A percentile compares a stretch with the other conserved stretches of the same genome.
Conservation (phyloP, 2,888 invertebrate species). For the Schizotus pectinicornis region DNA sequence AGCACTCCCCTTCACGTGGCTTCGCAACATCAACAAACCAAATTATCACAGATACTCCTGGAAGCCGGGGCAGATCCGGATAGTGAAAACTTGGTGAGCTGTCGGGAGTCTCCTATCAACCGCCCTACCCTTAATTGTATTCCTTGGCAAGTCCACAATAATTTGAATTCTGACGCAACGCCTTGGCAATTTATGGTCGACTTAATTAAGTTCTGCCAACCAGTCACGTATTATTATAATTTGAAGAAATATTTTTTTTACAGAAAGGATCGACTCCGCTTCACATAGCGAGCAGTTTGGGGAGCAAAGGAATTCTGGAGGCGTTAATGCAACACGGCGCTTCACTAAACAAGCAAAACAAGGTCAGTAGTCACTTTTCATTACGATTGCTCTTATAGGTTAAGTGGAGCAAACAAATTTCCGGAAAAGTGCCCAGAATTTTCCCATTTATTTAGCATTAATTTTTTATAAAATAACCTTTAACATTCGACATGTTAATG, state of each 20-base stretch:
- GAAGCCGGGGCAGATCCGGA: slow-evolving; percentile 72
- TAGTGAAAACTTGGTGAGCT: slow-evolving; percentile 59
- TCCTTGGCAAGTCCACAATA: no score
- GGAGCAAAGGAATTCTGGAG: slow-evolving; percentile 72
- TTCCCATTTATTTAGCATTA: neutral
- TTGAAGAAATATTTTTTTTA: slow-evolving; percentile 36
- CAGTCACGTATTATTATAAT: neutral
- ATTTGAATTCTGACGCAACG: no score
- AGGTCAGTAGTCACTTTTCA: slow-evolving; percentile 57
- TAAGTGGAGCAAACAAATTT: neutral
- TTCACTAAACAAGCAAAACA: slow-evolving; percentile 70
- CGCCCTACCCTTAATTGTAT: neutral
- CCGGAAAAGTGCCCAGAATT: neutral
- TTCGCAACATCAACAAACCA: slow-evolving; percentile 76
- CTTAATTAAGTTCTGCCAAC: no score
- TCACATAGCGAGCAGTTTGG: slow-evolving; percentile 73
- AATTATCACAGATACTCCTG: slow-evolving; percentile 72
- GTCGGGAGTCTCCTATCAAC: neutral
- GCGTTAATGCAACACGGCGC: slow-evolving; percentile 69
- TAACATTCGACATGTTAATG: no score
- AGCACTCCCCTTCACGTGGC: slow-evolving; percentile 79
- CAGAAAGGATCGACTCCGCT: slow-evolving; percentile 73
- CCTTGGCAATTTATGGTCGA: no score
- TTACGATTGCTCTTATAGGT: neutral
- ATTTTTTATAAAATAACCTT: no score